Conservation (phyloP, 2,113 vertebrate genomes). For the Odobenus rosmarus region DNA sequence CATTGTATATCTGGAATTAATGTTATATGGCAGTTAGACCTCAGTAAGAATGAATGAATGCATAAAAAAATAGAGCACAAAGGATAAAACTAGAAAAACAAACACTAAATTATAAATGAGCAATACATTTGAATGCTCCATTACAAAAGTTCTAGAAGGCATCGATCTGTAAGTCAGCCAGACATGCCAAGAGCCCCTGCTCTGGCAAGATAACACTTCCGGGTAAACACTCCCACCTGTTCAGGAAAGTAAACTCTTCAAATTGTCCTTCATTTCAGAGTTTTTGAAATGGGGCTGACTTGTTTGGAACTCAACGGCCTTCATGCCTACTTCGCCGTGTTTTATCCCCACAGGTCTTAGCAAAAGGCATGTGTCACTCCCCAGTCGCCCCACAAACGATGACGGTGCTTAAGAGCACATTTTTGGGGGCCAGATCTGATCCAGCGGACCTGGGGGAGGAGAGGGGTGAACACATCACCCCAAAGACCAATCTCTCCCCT, state of each 20-base stretch:
- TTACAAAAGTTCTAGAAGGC: neutral
- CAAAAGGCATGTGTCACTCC: neutral
- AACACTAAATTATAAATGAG: neutral
- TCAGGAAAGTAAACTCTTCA: neutral
- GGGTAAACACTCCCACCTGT: neutral
- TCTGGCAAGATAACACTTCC: neutral
- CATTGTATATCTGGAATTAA: neutral
- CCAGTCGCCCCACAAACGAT: neutral
- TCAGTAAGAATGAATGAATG: neutral
- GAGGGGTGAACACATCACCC: neutral
- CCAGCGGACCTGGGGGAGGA: neutral
- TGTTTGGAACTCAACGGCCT: neutral
- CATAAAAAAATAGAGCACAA: neutral
- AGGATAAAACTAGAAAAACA: neutral
- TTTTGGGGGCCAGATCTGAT: slow-evolving; percentile 30
- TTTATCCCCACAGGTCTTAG: slow-evolving; percentile 31
- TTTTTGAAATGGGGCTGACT: neutral
- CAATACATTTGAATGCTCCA: neutral
- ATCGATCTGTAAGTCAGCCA: neutral
- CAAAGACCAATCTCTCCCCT: neutral
- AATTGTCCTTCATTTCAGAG: neutral
- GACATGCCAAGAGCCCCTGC: neutral
- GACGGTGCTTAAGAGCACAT: neutral
- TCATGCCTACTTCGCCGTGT: neutral
- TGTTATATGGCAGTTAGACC: neutral